Percentiles rank a stretch among this genome's conserved stretches.
phyloP scores from a whole-genome alignment of 2,888 invertebrate species.

The Eilema caniola region DNA sequence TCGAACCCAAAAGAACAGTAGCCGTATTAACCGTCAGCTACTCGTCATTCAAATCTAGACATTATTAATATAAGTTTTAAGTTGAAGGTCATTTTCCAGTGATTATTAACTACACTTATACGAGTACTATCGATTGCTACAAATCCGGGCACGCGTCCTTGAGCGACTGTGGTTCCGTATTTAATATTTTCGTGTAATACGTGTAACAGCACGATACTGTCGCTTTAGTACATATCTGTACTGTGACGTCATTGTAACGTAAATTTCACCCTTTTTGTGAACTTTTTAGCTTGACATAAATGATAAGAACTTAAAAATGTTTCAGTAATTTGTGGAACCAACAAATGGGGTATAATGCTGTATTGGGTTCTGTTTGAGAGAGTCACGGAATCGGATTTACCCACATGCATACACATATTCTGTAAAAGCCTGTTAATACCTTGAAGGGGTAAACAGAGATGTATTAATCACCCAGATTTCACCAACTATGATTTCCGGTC shows the following conservation, averaged over 20 bases:
- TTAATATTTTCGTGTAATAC: conserved; percentile 21
- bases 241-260: background rate
- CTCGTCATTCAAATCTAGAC: conserved; percentile 4
- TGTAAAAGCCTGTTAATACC: no score
- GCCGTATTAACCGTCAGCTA: background rate
- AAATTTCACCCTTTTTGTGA: background rate
- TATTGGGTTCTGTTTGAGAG: no score
- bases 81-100: conserved; percentile 1
- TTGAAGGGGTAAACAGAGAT: no score
- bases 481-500: no score
- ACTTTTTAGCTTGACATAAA: background rate
- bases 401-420: no score
- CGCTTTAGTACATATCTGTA: background rate
- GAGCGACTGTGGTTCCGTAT: conserved; percentile 34
- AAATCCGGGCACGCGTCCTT: conserved; percentile 40
- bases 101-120: conserved; percentile 5
- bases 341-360: no score
- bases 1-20: background rate
- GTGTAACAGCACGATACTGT: conserved; percentile 8
- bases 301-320: background rate
- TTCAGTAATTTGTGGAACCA: background rate
- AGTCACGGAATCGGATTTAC: no score
- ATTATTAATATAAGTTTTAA: background rate
- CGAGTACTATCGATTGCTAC: conserved; percentile 47
- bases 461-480: no score